Evolutionary conservation across 2,888 invertebrate species (phyloP), one percentile per base, ranked within the genome.

Genomic region (Cataglyphis rosenhaueri): DNA sequence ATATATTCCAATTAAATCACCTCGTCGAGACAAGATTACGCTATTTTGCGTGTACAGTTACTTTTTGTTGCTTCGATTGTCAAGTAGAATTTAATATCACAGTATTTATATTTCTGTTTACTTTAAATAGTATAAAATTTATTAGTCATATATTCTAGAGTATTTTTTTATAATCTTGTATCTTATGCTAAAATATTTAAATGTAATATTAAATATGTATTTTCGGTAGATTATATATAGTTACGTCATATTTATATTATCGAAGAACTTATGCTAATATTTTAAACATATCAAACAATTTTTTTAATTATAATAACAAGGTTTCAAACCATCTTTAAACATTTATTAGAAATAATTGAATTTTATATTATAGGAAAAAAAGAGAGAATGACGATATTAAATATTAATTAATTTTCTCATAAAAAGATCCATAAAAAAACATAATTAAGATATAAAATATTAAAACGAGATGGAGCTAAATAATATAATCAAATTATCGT

Each of bases 1-100:
- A 52, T 74, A 32, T 74, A 74, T 62, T 44, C 68, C n/a, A 48
- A 38, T 55, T 68, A n/a, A 68, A 25, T 78, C 29, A 25, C 35
- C 15, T 29, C 55, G 41, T 41, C n/a, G 12, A 32, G 48, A 66
- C 9, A 41, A 41, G n/a, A 57, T 32, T 57, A 57, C 21, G 21
- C 15, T 15, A 73, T 59, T 41, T 38, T 55, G 8, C 25, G 9
- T 35, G 8, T 55, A 71, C 12, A 38, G 41, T 12, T 18, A 35
- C 18, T 57, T 57, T 4, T 57, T 4, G 5, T 44, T 1, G 44
- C 8, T 71, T 71, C 25, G 59, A 79, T 79, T 79, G 35, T 71
- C 44, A 12, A 71, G 15, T 41, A 65, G 18, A 73, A 44, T 44
- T 66, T 78, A 78, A 76, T 41, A 79, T 79, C 78, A 79, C 78